Evolutionary conservation across 2,113 vertebrate genomes (phyloP), one percentile per base, ranked within the genome.

Genomic region (Zosterops japonicus): DNA sequence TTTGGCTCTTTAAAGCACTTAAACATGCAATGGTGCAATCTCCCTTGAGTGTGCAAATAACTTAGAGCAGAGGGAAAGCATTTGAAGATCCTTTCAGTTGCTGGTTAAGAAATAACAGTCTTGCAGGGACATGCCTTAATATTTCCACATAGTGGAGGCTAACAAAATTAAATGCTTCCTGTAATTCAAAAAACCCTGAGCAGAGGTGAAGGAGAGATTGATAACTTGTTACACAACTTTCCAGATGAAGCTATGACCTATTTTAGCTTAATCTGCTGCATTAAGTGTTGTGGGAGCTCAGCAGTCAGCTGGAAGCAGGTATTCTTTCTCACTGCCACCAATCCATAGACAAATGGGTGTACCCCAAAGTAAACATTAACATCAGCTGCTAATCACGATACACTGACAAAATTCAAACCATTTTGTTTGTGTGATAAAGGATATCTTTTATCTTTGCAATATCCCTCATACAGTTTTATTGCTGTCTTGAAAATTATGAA

Each of bases 51-150:
- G 71, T 67, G 55, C 85, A 35, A 65, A 69, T 50, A 63, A 67
- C 35, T 90, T 70, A 29, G 7, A 77, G 80, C 86, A 93, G 89
- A 87, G 44, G 59, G 59, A 81, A 85, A 74, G 88, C 89, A 19
- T 47, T 31, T 83, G 60, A 44, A 83, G 76, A 74, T 90, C 35
- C 42, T 33, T 94, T 87, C 85, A 83, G 71, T 75, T 74, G 83
- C 61, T 14, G 59, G 35, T 95, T 97, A 89, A 82, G 94, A 97
- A 95, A 93, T 63, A 93, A 77, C 50, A 70, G 72, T 90, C 96
- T 59, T 96, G 95, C 95, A 94, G 72, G 60, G 89, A 87, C 95
- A 90, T 94, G 96, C 89, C 95, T 90, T 78, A 71, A 35, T 3
- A 1, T 93, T 94, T 93, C 80, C 80, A 92, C 91, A 95, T 41